Percentiles rank a stretch among this genome's conserved stretches.
Conservation (phyloP, 2,113 vertebrate species). For the Ovis aries region DNA sequence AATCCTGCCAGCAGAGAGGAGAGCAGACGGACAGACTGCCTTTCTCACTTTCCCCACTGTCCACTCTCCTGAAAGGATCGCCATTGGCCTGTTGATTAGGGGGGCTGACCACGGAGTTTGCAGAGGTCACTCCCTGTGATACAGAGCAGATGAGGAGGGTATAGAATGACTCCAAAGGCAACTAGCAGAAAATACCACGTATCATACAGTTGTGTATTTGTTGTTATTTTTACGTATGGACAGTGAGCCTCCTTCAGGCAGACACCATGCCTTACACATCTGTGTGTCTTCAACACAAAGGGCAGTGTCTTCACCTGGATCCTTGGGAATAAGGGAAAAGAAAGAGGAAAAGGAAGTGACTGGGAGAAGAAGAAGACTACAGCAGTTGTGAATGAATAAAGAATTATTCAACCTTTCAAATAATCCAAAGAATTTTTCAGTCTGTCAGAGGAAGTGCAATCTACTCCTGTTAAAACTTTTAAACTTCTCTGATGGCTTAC, state of each 20-base stretch:
- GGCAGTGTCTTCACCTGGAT: background rate
- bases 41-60: background rate
- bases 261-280: background rate
- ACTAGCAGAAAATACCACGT: background rate
- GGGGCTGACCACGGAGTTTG: background rate
- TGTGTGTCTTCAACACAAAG: background rate
- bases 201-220: background rate
- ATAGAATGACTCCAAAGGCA: background rate
- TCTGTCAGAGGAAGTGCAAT: background rate
- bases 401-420: background rate
- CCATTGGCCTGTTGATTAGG: accelerated
- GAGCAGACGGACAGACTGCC: background rate
- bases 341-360: background rate
- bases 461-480: background rate
- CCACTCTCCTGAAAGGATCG: background rate
- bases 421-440: background rate
- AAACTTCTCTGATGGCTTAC: background rate
- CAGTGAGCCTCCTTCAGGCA: background rate
- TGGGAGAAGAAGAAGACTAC: background rate
- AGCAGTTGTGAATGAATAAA: background rate
- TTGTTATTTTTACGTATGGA: accelerated
- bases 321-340: background rate
- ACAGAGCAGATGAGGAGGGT: background rate
- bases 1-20: background rate
- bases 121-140: background rate